Base-by-base conservation (phyloP, 2,797 vertebrate genomes). In the Cetoscarus ocellatus region DNA sequence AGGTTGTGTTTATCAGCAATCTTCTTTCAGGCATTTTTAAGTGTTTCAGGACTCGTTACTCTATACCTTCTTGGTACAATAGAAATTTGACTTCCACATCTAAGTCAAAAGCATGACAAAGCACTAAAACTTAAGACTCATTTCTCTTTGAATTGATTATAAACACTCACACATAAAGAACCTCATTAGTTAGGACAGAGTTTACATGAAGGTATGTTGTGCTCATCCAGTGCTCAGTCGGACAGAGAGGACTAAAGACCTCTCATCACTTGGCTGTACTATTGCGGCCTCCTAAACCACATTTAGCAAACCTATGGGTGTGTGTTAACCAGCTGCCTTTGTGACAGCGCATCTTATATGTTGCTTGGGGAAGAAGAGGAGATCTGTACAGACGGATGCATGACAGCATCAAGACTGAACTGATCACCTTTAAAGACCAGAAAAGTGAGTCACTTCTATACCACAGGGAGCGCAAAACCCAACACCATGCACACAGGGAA, bases 401-500 rank as follows among this genome's bases (percentile, higher is more conserved):
- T 68, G 51, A 44, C 8, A 1, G 42, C 19, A 9, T 36, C 10
- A 13, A 71, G 47, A 34, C 34, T 74, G 12, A 82, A 82, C 39
- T 52, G 48, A 80, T 58, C 61, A 61, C 57, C 88, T 72, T 70
- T 57, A 83, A 71, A 82, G 57, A 86, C 72, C 58, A 69, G 71
- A 62, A 7, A 5, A 10, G 38, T 74, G 71, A 90, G 61, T 87
- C 76, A 81, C 68, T 75, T 84, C 60, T 65, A 79, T 70, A 83
- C 75, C 70, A 83, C 76, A 75, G 61, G 75, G 83, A 75, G 55
- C 1, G 8, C 64, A 79, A 59, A 73, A 19, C 80, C 69, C 9
- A 45, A 70, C 76, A 75, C 68, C 45, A 68, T 27, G 74, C 69
- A 75, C 34, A 56, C 12, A 14, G 61, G 53, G 17, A 54, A 59